A percentile compares a stretch with the other conserved stretches of the same genome.
These are phyloP conservation scores for Xylocopa sonorina DNA, from an alignment of 1,140 invertebrate species.

Conservation along the genomic window DNA sequence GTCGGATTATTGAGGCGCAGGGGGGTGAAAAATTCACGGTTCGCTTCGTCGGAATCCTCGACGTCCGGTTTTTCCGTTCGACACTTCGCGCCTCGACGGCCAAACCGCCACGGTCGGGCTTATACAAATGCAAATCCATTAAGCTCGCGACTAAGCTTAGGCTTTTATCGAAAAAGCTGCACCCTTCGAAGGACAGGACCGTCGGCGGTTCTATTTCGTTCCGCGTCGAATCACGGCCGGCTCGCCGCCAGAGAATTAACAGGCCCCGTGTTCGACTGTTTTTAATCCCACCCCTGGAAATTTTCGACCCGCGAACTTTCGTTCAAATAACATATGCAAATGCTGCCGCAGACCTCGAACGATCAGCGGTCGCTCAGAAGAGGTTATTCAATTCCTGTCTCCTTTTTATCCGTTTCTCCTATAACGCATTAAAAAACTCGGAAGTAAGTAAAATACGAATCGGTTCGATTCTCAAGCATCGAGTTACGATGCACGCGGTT, in stretches of 20 bases:
- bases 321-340: constrained; percentile 29
- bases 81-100: constrained; percentile 38
- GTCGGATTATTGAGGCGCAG: constrained; percentile 42
- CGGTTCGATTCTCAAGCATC: too few species aligned
- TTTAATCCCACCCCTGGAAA: constrained; percentile 55
- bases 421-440: too few species aligned
- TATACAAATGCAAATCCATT: constrained; percentile 69
- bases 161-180: constrained; percentile 66
- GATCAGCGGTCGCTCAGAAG: not conserved
- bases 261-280: constrained; percentile 30
- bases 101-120: constrained; percentile 35
- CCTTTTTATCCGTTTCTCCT: too few species aligned
- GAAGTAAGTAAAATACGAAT: too few species aligned
- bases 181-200: constrained; percentile 53
- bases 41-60: constrained; percentile 44
- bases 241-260: constrained; percentile 56
- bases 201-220: constrained; percentile 44
- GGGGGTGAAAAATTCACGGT: constrained; percentile 57
- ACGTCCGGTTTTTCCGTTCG: constrained; percentile 60
- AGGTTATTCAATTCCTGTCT: not conserved
- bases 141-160: constrained; percentile 65
- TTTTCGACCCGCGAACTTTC: not conserved
- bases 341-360: constrained; percentile 18
- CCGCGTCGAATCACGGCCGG: constrained; percentile 29
- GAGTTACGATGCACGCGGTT: too few species aligned